Evolutionary conservation across 2,888 invertebrate species (phyloP).

Genomic region (Deilephila elpenor): DNA sequence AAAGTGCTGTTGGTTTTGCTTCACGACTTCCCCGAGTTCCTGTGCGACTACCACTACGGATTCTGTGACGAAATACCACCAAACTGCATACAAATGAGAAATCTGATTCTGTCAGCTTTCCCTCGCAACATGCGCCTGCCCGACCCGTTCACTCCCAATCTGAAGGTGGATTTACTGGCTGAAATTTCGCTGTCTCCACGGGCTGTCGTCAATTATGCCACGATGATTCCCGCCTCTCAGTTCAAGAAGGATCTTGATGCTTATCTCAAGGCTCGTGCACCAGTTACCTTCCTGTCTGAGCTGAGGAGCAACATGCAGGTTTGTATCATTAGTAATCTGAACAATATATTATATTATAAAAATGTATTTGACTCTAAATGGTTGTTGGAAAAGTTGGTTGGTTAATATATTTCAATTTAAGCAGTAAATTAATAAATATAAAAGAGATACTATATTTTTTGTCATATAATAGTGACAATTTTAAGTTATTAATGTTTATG

Average conservation of each 20-base stretch:
- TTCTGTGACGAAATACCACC: slow-evolving; percentile 99
- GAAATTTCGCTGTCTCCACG: slow-evolving; percentile 96
- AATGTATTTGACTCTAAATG: not conserved
- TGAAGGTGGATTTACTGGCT: slow-evolving; percentile 96
- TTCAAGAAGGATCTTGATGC: slow-evolving; percentile 99
- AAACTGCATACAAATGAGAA: slow-evolving; percentile 99
- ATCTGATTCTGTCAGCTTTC: slow-evolving; percentile 98
- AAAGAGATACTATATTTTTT: too few species aligned
- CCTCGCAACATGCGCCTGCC: slow-evolving; percentile 99
- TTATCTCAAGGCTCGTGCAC: slow-evolving; percentile 96
- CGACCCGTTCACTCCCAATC: slow-evolving; percentile 98
- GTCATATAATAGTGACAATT: too few species aligned
- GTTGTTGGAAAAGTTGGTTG: too few species aligned
- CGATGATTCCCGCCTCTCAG: slow-evolving; percentile 92
- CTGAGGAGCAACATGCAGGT: slow-evolving; percentile 95
- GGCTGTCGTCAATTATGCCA: slow-evolving; percentile 94
- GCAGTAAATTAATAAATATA: too few species aligned
- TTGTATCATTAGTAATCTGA: slow-evolving; percentile 33
- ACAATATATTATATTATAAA: slow-evolving; percentile 14
- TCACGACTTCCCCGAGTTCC: slow-evolving; percentile 99
- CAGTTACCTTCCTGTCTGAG: slow-evolving; percentile 97
- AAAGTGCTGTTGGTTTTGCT: slow-evolving; percentile 96
- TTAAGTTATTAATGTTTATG: not conserved
- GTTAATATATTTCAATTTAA: too few species aligned
- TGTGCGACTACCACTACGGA: slow-evolving; percentile 99